Conservation (phyloP, 2,113 vertebrate genomes). For the Chaetops frenatus region DNA sequence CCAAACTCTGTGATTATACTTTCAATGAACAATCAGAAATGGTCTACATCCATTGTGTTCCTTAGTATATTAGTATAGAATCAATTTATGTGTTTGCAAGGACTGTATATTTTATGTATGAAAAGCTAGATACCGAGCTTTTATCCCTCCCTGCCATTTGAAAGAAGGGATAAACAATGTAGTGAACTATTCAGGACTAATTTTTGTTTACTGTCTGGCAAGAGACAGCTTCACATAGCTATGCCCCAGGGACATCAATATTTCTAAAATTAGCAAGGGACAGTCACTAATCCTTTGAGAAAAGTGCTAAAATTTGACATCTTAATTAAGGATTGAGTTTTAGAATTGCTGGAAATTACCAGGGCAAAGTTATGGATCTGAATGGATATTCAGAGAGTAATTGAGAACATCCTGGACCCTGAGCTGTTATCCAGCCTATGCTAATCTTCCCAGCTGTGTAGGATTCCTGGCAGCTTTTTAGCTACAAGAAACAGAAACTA, state of each 20-base stretch:
- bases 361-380: not conserved
- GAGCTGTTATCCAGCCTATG: not conserved
- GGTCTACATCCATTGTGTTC: not conserved
- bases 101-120: not conserved
- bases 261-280: constrained; percentile 23
- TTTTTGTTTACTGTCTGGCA: not conserved
- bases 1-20: not conserved
- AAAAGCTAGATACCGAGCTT: not conserved
- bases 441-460: not conserved
- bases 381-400: not conserved
- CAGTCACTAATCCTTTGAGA: not conserved
- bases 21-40: not conserved
- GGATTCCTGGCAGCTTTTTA: not conserved
- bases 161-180: not conserved
- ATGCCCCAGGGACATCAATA: not conserved
- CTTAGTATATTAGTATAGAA: not conserved
- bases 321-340: constrained; percentile 9
- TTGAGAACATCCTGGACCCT: not conserved
- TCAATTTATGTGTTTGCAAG: not conserved
- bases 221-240: not conserved
- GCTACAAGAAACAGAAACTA: not conserved
- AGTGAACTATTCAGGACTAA: not conserved
- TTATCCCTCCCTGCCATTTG: not conserved
- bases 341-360: not conserved
- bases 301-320: constrained; percentile 10